Evolutionary conservation across 2,113 vertebrate genomes (phyloP), one percentile per base, ranked within the genome.

Genomic region (Sturnira hondurensis): DNA sequence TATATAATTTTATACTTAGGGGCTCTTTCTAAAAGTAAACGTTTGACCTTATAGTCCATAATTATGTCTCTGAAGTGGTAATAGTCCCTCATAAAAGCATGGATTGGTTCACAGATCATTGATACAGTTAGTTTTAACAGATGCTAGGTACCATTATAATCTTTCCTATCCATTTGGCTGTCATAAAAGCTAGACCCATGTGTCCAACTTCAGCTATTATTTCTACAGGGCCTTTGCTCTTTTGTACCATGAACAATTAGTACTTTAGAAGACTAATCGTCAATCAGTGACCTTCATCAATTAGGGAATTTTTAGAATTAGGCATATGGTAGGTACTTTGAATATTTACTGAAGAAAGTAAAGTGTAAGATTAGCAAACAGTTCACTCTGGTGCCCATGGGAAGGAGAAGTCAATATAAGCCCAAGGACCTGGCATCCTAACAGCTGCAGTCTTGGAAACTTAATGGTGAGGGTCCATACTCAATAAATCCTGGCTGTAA

Each of bases 81-180:
- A 83, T 83, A 96, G 50, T 89, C 84, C 43, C 93, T 97, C 93
- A 96, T 38, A 89, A 97, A 98, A 17, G 65, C 94, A 96, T 90
- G 89, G 50, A 93, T 97, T 95, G 94, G 93, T 97, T 97, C 97
- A 98, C 95, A 98, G 96, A 97, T 96, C 96, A 97, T 16, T 95
- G 85, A 94, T 95, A 94, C 56, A 76, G 50, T 86, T 92, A 97
- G 96, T 96, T 97, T 97, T 88, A 98, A 94, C 95, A 97, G 91
- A 96, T 98, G 95, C 83, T 83, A 22, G 74, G 54, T 97, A 71
- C 58, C 77, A 96, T 97, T 98, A 96, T 33, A 96, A 94, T 80
- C 91, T 91, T 96, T 97, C 74, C 31, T 67, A 93, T 90, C 95
- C 95, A 77, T 97, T 95, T 96, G 24, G 11, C 45, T 87, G 54